phyloP scores from a whole-genome alignment of 30 jellyfish, hydroid and myxozoan genomes.

The Clytia hemisphaerica region DNA sequence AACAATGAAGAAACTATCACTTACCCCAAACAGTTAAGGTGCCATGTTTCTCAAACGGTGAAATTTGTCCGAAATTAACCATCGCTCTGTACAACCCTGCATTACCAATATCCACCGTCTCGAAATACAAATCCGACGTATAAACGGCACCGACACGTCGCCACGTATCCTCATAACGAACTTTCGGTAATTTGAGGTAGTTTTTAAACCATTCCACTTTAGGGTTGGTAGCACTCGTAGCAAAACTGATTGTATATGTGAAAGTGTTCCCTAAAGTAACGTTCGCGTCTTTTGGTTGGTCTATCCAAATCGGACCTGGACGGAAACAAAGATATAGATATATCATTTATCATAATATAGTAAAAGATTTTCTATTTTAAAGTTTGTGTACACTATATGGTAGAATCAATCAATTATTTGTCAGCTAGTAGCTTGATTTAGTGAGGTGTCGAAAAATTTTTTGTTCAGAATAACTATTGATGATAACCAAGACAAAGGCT shows the following conservation, averaged over 20 bases:
- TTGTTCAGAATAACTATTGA: too few relatives aligned
- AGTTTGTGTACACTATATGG: too few relatives aligned
- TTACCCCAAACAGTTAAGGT: conserved; percentile 18
- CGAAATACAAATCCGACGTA: conserved; percentile 5
- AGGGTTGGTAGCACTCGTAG: background rate
- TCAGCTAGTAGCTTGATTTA: too few relatives aligned
- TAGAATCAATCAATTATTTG: too few relatives aligned
- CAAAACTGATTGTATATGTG: background rate
- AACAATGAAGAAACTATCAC: background rate
- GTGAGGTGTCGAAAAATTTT: too few relatives aligned
- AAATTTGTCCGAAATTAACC: conserved; percentile 1
- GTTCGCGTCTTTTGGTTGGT: background rate
- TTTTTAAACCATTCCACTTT: conserved; percentile 18
- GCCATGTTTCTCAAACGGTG: conserved; percentile 2
- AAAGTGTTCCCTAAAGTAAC: background rate
- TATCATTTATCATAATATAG: too few relatives aligned
- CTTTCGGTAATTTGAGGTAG: background rate
- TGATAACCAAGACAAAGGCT: too few relatives aligned
- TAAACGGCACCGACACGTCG: conserved; percentile 28
- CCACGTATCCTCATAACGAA: background rate
- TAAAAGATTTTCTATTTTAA: too few relatives aligned
- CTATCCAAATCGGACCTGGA: too few relatives aligned
- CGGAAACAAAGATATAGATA: too few relatives aligned
- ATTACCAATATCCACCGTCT: conserved; percentile 6
- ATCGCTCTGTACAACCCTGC: conserved; percentile 20